These are phyloP conservation scores for Macrosoma leucophasiata DNA, from an alignment of 2,888 invertebrate species.

Conservation along the genomic window DNA sequence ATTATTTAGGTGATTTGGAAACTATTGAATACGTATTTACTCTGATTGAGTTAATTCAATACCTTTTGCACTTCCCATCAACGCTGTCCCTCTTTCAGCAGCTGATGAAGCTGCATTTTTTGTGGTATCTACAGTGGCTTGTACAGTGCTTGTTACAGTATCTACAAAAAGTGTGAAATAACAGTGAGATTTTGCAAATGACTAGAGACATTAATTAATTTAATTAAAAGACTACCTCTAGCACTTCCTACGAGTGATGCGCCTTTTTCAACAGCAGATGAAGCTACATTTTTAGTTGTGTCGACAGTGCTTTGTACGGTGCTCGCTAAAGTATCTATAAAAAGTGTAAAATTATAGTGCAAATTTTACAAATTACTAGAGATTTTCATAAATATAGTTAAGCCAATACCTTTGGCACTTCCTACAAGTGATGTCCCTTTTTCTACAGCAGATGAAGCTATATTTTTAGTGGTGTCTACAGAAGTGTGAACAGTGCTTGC, in stretches of 20 bases:
- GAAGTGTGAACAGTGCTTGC: too few relatives aligned
- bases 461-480: constrained; percentile 33
- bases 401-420: constrained; percentile 39
- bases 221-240: constrained; percentile 30
- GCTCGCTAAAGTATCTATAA: constrained; percentile 39
- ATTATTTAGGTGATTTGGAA: neutral
- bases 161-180: constrained; percentile 27
- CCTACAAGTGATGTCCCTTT: constrained; percentile 25
- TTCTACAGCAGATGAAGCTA: constrained; percentile 29
- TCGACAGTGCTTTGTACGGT: constrained; percentile 38
- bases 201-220: constrained; percentile 1
- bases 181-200: constrained; percentile 2
- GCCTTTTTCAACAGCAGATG: constrained; percentile 38
- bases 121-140: constrained; percentile 35
- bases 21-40: neutral
- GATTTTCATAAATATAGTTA: too few relatives aligned
- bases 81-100: constrained; percentile 30
- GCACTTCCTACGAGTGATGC: constrained; percentile 32
- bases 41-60: constrained; percentile 9
- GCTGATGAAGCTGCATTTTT: constrained; percentile 33
- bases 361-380: too few relatives aligned
- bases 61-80: constrained; percentile 40
- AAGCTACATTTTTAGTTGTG: constrained; percentile 39
- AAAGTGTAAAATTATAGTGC: too few relatives aligned
- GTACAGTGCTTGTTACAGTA: constrained; percentile 30